A percentile compares a stretch with the other conserved stretches of the same genome.
phyloP scores from a whole-genome alignment of 1,140 invertebrate genomes.

The Phocides pigmalion region DNA sequence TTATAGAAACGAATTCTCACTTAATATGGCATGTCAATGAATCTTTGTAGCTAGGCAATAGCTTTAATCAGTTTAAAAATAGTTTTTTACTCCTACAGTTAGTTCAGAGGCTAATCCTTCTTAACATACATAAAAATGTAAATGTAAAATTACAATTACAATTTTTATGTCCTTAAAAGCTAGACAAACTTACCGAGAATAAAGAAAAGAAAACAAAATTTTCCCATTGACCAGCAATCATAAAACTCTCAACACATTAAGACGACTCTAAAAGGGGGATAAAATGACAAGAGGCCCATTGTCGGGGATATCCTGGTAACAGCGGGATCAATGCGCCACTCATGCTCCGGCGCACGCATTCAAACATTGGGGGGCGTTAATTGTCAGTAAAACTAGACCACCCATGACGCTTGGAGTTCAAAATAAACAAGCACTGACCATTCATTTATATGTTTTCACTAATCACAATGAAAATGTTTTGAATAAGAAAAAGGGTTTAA shows the following conservation, averaged over 20 bases:
- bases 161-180: not conserved
- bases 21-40: too few species aligned
- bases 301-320: slow-evolving; percentile 5
- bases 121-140: too few species aligned
- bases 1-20: too few species aligned
- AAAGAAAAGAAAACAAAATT: not conserved
- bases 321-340: slow-evolving; percentile 36
- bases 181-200: not conserved
- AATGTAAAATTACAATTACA: too few species aligned
- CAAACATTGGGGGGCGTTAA: slow-evolving; percentile 39
- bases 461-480: not conserved
- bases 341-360: slow-evolving; percentile 31
- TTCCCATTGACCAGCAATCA: slow-evolving; percentile 1
- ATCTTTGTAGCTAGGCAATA: too few species aligned
- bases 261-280: slow-evolving; percentile 16
- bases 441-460: slow-evolving; percentile 1
- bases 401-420: slow-evolving; percentile 25
- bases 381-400: slow-evolving; percentile 46
- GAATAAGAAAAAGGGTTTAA: too few species aligned
- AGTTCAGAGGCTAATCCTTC: too few species aligned
- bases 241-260: slow-evolving; percentile 23
- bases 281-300: slow-evolving; percentile 28
- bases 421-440: slow-evolving; percentile 17
- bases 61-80: too few species aligned
- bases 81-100: too few species aligned